Conservation (phyloP, 2,888 invertebrate species). For the Bimastos eiseni region DNA sequence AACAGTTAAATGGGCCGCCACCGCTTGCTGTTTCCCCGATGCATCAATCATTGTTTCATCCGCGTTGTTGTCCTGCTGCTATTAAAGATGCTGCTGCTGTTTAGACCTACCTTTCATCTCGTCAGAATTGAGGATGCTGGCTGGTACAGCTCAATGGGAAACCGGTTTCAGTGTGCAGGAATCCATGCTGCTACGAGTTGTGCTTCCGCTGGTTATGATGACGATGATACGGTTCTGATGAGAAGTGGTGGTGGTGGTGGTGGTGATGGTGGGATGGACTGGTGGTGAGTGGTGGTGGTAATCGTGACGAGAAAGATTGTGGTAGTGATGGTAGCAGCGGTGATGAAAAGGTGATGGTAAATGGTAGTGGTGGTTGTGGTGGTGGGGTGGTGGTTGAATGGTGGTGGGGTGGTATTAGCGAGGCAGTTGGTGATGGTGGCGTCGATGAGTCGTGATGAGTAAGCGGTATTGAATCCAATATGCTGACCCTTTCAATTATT, state of each 20-base stretch:
- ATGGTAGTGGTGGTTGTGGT: not conserved
- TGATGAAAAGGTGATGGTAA: too few relatives aligned
- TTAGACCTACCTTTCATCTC: not conserved
- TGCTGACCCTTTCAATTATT: not conserved
- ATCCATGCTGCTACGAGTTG: too few relatives aligned
- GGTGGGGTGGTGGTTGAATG: not conserved
- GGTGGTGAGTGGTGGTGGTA: not conserved
- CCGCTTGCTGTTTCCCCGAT: conserved; percentile 7
- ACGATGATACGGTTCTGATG: too few relatives aligned
- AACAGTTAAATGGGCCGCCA: not conserved
- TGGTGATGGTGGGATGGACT: not conserved
- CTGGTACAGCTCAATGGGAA: not conserved
- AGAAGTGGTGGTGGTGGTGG: not conserved
- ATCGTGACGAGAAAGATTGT: not conserved
- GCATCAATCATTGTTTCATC: conserved; percentile 24
- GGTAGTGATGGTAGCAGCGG: not conserved
- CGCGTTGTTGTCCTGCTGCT: not conserved
- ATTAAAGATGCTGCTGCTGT: not conserved
- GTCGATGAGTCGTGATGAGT: not conserved
- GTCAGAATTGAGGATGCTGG: not conserved
- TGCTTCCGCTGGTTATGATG: too few relatives aligned
- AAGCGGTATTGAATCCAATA: not conserved
- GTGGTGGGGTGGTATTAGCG: not conserved
- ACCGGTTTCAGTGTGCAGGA: not conserved
- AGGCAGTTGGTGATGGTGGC: not conserved